These are phyloP conservation scores for Herminia tarsipennalis DNA, from an alignment of 2,888 invertebrate genomes.

Conservation along the genomic window DNA sequence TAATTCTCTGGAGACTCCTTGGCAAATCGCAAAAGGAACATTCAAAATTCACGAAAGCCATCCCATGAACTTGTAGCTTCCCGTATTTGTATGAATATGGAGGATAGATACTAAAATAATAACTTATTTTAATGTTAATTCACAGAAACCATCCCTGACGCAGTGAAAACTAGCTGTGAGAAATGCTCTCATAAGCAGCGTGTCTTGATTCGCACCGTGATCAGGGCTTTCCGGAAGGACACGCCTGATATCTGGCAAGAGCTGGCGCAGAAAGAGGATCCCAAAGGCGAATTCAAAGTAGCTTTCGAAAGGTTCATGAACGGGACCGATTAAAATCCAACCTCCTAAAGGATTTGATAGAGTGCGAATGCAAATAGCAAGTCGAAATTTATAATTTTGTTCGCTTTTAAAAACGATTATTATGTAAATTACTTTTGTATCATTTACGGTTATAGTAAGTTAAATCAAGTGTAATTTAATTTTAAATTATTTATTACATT, in stretches of 20 bases:
- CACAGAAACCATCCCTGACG: slow-evolving; percentile 70
- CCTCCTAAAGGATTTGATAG: not conserved
- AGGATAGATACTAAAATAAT: not conserved
- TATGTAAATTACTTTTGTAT: too few relatives aligned
- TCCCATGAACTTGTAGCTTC: too few relatives aligned
- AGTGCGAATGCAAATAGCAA: too few relatives aligned
- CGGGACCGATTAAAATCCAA: slow-evolving; percentile 48
- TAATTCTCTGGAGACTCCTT: too few relatives aligned
- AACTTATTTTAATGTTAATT: not conserved
- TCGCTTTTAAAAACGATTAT: too few relatives aligned
- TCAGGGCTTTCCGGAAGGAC: slow-evolving; percentile 87
- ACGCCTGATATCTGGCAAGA: slow-evolving; percentile 87
- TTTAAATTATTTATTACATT: too few relatives aligned
- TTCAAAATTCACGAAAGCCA: too few relatives aligned
- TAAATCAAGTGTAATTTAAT: too few relatives aligned
- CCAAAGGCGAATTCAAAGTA: slow-evolving; percentile 85
- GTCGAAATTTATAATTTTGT: too few relatives aligned
- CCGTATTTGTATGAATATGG: too few relatives aligned
- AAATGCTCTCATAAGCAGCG: slow-evolving; percentile 89
- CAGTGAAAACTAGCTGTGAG: slow-evolving; percentile 78
- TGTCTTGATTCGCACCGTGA: slow-evolving; percentile 83
- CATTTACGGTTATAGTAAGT: too few relatives aligned
- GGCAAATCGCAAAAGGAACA: too few relatives aligned
- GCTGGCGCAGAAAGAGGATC: slow-evolving; percentile 89
- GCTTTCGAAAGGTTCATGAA: slow-evolving; percentile 82